Base-by-base conservation (phyloP, 2,797 vertebrate species). In the Emydoidea blandingii region DNA sequence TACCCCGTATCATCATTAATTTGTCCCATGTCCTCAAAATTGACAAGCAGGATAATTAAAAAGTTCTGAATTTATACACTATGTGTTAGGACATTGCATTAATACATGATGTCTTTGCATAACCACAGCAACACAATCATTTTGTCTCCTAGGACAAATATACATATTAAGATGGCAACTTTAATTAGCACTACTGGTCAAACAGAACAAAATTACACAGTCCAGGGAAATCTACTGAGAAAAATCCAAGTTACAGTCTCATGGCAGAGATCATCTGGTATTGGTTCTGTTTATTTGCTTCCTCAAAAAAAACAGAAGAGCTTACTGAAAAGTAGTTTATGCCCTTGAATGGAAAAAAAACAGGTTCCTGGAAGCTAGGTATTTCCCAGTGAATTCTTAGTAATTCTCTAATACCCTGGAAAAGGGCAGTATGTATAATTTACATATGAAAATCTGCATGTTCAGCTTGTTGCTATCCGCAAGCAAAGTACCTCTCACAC, bases 81-180 rank as follows among this genome's bases (percentile, higher is more conserved):
- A 16, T 23, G 37, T 41, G 37, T 72, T 23, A 2, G 1, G 0
- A 0, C 0, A 1, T 47, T 53, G 81, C n/a, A 0, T 5, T 81
- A 62, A 74, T 2, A 0, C 74, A n/a, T 1, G 10, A 3, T 2
- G 1, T 47, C 90, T 83, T 88, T 14, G 16, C 23, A 76, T 0
- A 11, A 19, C 88, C 92, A 84, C 18, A 74, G 86, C 79, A 34
- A 37, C 2, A 5, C 0, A 78, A 78, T 78, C 44, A 31, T 5
- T 88, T 68, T 59, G 15, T 44, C 93, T 44, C 82, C 65, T 82
- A 80, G 47, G 90, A 44, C 83, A 41, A 37, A 21, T 19, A 3
- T 5, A 44, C 6, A 3, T 47, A 50, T 6, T 78, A 79, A 59
- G 49, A 52, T 81, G 59, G 83, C 2, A 6, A 59, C 52, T 59